phyloP scores from a whole-genome alignment of 2,888 invertebrate species.

The Plagiodera versicolora region DNA sequence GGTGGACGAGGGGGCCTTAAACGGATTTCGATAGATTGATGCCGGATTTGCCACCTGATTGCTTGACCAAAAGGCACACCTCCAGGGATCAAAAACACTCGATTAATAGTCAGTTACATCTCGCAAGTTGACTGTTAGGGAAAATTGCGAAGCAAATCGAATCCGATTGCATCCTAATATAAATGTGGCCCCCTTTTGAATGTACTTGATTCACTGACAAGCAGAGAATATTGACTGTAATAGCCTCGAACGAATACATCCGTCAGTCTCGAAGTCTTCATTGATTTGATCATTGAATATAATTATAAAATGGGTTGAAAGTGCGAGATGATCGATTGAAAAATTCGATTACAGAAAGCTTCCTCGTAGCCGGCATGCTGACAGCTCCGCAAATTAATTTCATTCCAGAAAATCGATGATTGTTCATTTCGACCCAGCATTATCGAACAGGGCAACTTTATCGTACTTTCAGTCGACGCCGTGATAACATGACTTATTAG shows the following conservation, averaged over 20 bases:
- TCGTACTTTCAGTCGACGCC: background rate
- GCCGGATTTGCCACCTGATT: conserved; percentile 46
- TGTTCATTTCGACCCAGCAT: background rate
- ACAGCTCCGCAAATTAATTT: background rate
- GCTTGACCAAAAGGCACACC: conserved; percentile 50
- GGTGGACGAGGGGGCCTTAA: conserved; percentile 20
- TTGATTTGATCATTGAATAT: conserved; percentile 8
- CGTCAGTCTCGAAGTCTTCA: background rate
- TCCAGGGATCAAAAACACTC: conserved; percentile 48
- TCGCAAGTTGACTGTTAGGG: conserved; percentile 39
- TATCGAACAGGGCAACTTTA: background rate
- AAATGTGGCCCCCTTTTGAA: background rate
- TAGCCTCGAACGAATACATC: too few species aligned
- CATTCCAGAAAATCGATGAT: background rate
- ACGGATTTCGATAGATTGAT: conserved; percentile 36
- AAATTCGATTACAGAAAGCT: conserved; percentile 1
- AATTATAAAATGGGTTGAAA: background rate
- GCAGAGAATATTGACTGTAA: too few species aligned
- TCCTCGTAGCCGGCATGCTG: background rate
- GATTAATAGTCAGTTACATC: conserved; percentile 48
- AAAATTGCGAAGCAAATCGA: conserved; percentile 1
- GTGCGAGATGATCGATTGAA: background rate
- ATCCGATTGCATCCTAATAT: conserved; percentile 1
- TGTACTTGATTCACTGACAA: too few species aligned
- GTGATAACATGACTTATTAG: background rate